Evolutionary conservation across 2,113 vertebrate species (phyloP).

Genomic region (Chlamydotis undulata): DNA sequence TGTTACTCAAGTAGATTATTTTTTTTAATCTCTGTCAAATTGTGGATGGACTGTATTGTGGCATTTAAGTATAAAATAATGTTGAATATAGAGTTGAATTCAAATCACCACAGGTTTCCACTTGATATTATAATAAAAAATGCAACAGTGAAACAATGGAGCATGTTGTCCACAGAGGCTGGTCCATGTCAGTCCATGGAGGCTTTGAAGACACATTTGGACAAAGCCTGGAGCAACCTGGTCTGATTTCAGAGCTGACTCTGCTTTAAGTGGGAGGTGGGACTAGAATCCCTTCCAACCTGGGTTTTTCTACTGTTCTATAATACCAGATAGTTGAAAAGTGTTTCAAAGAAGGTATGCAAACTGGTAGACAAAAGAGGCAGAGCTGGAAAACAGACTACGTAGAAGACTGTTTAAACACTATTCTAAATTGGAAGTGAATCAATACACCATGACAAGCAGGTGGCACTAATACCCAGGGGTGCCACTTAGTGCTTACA

Average conservation of each 20-base stretch:
- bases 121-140: not conserved
- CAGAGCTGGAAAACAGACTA: not conserved
- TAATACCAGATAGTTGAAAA: not conserved
- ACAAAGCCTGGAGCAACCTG: not conserved
- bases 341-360: not conserved
- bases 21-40: not conserved
- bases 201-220: not conserved
- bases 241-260: not conserved
- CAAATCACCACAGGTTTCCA: not conserved
- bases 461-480: not conserved
- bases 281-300: not conserved
- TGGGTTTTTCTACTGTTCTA: not conserved
- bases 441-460: not conserved
- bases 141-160: not conserved
- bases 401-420: not conserved
- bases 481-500: not conserved
- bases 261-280: fast-evolving
- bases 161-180: not conserved
- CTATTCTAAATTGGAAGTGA: not conserved
- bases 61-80: not conserved
- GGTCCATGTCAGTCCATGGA: not conserved
- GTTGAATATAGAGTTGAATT: not conserved
- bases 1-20: not conserved
- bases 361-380: not conserved
- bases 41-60: not conserved